Base-by-base conservation (phyloP, 2,888 invertebrate species). In the Aplocera efformata region DNA sequence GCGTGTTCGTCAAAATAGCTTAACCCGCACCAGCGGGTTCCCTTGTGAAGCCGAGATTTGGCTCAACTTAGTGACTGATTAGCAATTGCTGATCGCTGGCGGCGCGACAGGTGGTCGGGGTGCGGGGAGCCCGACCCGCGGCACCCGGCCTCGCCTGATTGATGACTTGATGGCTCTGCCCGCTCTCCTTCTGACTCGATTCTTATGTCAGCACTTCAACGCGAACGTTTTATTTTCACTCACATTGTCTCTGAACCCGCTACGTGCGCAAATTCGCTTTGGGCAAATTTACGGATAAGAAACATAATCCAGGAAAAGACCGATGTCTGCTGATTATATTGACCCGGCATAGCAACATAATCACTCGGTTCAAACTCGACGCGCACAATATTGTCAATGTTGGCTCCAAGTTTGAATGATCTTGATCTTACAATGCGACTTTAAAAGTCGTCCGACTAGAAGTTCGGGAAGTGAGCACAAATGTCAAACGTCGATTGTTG, bases 51-150 rank as follows among this genome's bases (percentile, higher is more conserved):
- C 76, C 65, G 83, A 85, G 84, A 86, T 85, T 85, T 81, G 73
- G 77, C 72, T 75, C 73, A 78, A 79, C 80, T 82, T 81, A 81
- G 82, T 85, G 85, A 85, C 85, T 86, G 86, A 85, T 85, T 85
- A 84, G 86, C 82, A 79, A 79, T 80, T 78, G 78, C 70, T 79
- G 73, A 66, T 72, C 71, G 73, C 69, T 74, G 73, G 69, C 70
- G 68, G 72, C 70, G 83, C 86, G 85, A 83, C 85, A 84, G 85
- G 84, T 81, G 79, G 82, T 77, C 74, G 77, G 73, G 37, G 69
- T 50, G 59, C 59, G 59, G 56, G 53, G 52, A 57, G 61, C 57
- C 75, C 76, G 83, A 78, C 80, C 78, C 76, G 69, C 67, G 72
- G 66, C 72, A 71, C 72, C 63, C 67, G 56, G 64, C 48, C 72